These are phyloP conservation scores for Pipistrellus pipistrellus DNA, from an alignment of 2,797 vertebrate species.

Conservation along the genomic window DNA sequence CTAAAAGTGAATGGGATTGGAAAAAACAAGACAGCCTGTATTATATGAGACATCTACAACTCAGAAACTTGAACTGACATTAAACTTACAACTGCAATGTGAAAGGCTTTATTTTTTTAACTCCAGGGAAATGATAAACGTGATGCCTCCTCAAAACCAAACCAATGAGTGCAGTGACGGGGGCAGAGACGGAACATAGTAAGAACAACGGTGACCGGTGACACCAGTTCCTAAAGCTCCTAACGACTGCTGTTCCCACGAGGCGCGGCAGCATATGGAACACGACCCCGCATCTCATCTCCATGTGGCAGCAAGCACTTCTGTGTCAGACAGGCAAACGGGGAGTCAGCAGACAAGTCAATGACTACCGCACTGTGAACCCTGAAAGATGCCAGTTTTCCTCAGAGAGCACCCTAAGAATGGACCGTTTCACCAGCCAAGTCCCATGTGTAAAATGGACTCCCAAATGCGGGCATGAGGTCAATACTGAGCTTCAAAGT, in stretches of 20 bases:
- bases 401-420: not conserved
- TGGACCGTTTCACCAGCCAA: not conserved
- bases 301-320: not conserved
- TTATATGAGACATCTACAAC: not conserved
- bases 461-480: not conserved
- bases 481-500: not conserved
- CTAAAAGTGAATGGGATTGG: not conserved
- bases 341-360: conserved; percentile 15
- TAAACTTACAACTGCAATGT: not conserved
- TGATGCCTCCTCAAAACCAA: conserved; percentile 11
- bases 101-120: conserved; percentile 22
- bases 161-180: not conserved
- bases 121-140: not conserved
- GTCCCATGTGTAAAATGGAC: not conserved
- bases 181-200: conserved; percentile 38
- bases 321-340: conserved; percentile 57
- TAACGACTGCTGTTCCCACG: not conserved
- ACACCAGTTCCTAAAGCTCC: conserved; percentile 35
- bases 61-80: not conserved
- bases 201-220: conserved; percentile 37
- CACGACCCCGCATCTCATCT: conserved; percentile 34
- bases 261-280: conserved; percentile 14
- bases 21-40: accelerated
- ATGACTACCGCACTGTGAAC: not conserved
- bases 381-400: not conserved